phyloP scores from a whole-genome alignment of 2,888 invertebrate species.

The Apantesis nais region DNA sequence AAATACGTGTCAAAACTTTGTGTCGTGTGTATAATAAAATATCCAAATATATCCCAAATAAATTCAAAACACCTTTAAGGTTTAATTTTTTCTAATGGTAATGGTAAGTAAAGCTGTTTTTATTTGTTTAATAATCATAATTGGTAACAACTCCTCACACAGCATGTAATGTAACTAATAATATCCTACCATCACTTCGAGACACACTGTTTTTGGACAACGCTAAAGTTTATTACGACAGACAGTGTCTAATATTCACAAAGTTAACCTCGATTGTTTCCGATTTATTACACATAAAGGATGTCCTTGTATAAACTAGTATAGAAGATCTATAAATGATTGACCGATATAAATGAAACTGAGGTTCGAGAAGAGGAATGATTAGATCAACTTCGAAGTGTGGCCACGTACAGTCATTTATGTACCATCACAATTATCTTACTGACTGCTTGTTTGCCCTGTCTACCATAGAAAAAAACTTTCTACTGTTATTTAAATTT shows the following conservation, averaged over 20 bases:
- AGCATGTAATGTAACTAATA: neutral
- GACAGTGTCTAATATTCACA: neutral
- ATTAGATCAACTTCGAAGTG: too few species aligned
- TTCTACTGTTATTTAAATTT: too few species aligned
- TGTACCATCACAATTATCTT: too few species aligned
- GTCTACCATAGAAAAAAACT: too few species aligned
- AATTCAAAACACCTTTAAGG: neutral
- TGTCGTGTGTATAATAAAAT: too few species aligned
- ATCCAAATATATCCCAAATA: too few species aligned
- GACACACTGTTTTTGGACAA: neutral
- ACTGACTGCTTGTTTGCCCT: too few species aligned
- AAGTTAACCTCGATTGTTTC: neutral
- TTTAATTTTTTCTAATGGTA: neutral
- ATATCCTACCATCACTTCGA: neutral
- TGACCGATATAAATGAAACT: neutral
- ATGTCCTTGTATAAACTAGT: neutral
- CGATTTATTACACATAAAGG: neutral
- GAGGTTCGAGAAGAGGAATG: too few species aligned
- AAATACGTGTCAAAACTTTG: neutral
- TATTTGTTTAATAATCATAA: neutral
- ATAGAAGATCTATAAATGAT: neutral
- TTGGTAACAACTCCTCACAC: neutral
- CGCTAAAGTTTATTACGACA: neutral
- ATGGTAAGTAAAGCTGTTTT: neutral
- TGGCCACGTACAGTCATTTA: too few species aligned